Evolutionary conservation across 2,888 invertebrate species (phyloP), one percentile per base, ranked within the genome.

Genomic region (Tenthredo mesomela): DNA sequence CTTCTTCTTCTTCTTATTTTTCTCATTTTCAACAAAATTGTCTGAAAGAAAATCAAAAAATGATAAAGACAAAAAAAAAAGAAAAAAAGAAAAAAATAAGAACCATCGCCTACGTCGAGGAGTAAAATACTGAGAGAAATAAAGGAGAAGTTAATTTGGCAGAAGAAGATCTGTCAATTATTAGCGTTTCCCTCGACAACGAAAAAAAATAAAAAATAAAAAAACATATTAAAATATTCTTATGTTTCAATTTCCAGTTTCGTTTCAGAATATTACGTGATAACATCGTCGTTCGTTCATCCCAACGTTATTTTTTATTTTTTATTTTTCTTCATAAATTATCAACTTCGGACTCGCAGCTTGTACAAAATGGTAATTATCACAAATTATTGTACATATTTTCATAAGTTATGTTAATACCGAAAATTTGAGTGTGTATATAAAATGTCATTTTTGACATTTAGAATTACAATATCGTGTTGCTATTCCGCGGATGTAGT

Each of bases 241-340:
- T 7, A 37, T 80, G 61, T 80, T 80, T 80, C 33, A 6, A 84
- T 82, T 83, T 83, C 84, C 86, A 87, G 87, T 86, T 77, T 86
- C 80, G 71, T 85, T 43, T 83, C 80, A 77, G 40, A 84, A 82
- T 80, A 84, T 83, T 82, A 84, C 87, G 83, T 47, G 86, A 84
- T 61, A 84, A 86, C 83, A 85, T 86, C 87, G 86, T 85, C 86
- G 86, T 86, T 86, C 87, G 87, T 87, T 87, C 86, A 80, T 87
- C 85, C 86, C 87, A 86, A 86, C 83, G 75, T 12, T 1, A 40
- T 54, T 77, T 54, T 2, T 77, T 37, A 37, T 37, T 7, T 37
- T 37, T n/a, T 12, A 77, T 33, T 43, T 73, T 21, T 4, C 4
- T 33, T 33, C 4, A 33, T 33, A 33, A 3, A 33, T 33, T 33